Conservation (phyloP, 2,113 vertebrate species). For the Xenopus laevis region DNA sequence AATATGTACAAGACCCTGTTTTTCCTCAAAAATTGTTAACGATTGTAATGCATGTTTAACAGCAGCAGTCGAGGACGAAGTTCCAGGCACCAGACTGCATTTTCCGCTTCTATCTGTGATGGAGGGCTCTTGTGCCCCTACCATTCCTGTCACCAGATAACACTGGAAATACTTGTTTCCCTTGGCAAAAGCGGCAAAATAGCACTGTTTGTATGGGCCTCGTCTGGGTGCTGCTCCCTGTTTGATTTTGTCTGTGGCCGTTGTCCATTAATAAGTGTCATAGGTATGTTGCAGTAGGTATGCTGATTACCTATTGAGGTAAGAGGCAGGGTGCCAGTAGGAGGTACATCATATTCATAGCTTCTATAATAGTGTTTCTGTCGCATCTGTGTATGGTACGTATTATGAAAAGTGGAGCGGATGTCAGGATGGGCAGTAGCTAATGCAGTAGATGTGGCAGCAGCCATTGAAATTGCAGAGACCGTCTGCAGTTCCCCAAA, state of each 20-base stretch:
- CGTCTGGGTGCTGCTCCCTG: slow-evolving; percentile 91
- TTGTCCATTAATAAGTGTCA: slow-evolving; percentile 97
- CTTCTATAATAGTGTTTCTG: slow-evolving; percentile 99
- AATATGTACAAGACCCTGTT: slow-evolving; percentile 99
- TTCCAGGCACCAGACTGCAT: slow-evolving; percentile 77
- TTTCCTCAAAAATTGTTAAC: slow-evolving; percentile 78
- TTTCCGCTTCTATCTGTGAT: slow-evolving; percentile 58
- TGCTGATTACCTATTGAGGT: slow-evolving; percentile 95
- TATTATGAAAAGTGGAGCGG: slow-evolving; percentile 94
- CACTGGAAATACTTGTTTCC: slow-evolving; percentile 98
- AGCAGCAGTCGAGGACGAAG: slow-evolving; percentile 85
- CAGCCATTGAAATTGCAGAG: slow-evolving; percentile 96
- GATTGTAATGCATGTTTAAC: slow-evolving; percentile 83
- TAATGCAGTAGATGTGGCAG: slow-evolving; percentile 94
- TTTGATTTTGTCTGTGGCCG: slow-evolving; percentile 87
- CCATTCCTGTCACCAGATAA: slow-evolving; percentile 88
- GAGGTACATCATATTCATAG: slow-evolving; percentile 93
- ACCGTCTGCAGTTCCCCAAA: slow-evolving; percentile 97
- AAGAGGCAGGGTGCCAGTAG: slow-evolving; percentile 88
- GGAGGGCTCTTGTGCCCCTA: slow-evolving; percentile 53
- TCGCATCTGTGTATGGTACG: slow-evolving; percentile 94
- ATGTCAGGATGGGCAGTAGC: slow-evolving; percentile 96
- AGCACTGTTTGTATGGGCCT: slow-evolving; percentile 95
- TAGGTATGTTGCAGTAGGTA: slow-evolving; percentile 99
- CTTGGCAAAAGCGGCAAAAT: slow-evolving; percentile 94